Evolutionary conservation across 2,888 invertebrate species (phyloP), one percentile per base, ranked within the genome.

Genomic region (Nomada flava): DNA sequence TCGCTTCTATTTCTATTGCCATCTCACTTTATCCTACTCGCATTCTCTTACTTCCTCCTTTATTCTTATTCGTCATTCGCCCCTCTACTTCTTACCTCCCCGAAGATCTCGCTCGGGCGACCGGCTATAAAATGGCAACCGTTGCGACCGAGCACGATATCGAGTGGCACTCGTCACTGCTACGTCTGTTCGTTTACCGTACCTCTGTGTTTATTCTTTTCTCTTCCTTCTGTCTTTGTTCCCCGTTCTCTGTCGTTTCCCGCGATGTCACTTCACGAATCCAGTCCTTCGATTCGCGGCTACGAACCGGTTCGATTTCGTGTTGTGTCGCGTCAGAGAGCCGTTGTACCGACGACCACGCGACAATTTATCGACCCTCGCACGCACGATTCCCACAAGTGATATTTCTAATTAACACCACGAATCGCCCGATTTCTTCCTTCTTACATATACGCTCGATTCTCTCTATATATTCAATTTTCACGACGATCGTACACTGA

Each of bases 51-150:
- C 52, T 57, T 67, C 62, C 74, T 44, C 70, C 50, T 50, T 55
- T 57, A 55, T 71, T 63, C 71, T 74, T 52, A 57, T 76, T 79
- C 44, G 42, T 75, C 68, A 52, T 82, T 72, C 36, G 36, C 36
- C 79, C 73, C 79, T 82, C 78, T 70, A 68, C 57, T 82, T 63
- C 82, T 63, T 64, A 53, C 76, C 82, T 60, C 76, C 76, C 82
- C 76, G 82, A 72, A 72, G 71, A 76, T 82, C 76, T 71, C 72
- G 13, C 60, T 78, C 62, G 74, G 52, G 69, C 78, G 75, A 70
- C 70, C 83, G 86, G 80, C 83, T 87, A 86, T 84, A 88, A 87
- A 87, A 86, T 84, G 83, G 84, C 84, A 82, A 79, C 81, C 73
- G 75, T 82, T 68, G 76, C 74, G 67, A 64, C 74, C 74, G 78